Percentiles rank a stretch among this genome's conserved stretches.
These are phyloP conservation scores for Branchipolynoe longqiensis DNA, from an alignment of 2,888 invertebrate genomes.

Conservation along the genomic window DNA sequence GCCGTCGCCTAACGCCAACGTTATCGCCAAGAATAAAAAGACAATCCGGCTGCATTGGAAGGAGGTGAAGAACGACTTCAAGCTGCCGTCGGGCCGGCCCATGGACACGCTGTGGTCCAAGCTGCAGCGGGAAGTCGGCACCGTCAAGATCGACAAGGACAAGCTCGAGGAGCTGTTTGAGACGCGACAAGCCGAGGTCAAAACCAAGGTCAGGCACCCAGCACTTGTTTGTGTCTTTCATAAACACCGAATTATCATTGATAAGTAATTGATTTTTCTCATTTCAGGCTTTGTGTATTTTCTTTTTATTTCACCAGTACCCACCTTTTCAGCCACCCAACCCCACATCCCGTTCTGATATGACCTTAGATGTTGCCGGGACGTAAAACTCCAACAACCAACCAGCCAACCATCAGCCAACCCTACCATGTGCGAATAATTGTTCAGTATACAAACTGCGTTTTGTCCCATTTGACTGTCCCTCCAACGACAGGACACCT, in stretches of 20 bases:
- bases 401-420: too few relatives aligned
- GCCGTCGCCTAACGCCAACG: slow-evolving; percentile 68
- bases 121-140: slow-evolving; percentile 64
- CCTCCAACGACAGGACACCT: too few relatives aligned
- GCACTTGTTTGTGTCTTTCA: too few relatives aligned
- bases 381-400: too few relatives aligned
- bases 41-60: slow-evolving; percentile 99
- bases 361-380: too few relatives aligned
- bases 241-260: background rate
- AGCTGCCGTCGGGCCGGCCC: slow-evolving; percentile 67
- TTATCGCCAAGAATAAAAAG: slow-evolving; percentile 87
- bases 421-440: too few relatives aligned
- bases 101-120: slow-evolving; percentile 80
- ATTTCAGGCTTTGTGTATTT: too few relatives aligned
- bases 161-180: slow-evolving; percentile 98
- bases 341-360: too few relatives aligned
- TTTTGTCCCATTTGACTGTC: too few relatives aligned
- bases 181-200: slow-evolving; percentile 95
- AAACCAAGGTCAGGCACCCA: slow-evolving; percentile 93
- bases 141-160: slow-evolving; percentile 92
- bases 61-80: slow-evolving; percentile 84
- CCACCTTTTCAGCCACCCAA: too few relatives aligned
- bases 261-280: background rate
- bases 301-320: too few relatives aligned
- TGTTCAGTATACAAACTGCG: too few relatives aligned